Conservation (phyloP, 1,140 invertebrate species). For the Bombus sylvicola region DNA sequence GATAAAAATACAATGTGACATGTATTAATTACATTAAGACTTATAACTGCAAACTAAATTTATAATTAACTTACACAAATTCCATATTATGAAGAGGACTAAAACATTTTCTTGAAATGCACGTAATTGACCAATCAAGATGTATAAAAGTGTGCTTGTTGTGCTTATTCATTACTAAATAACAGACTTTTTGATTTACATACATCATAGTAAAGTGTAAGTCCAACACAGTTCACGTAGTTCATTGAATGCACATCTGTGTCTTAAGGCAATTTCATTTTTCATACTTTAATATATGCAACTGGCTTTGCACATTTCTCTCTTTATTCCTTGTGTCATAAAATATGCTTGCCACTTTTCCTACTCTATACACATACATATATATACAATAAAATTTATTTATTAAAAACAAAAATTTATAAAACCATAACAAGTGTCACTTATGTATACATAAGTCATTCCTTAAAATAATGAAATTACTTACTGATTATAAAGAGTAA, state of each 20-base stretch:
- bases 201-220: constrained; percentile 34
- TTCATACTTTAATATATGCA: constrained; percentile 38
- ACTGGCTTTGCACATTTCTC: constrained; percentile 26
- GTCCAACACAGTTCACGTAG: constrained; percentile 49
- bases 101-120: constrained; percentile 35
- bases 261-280: constrained; percentile 71
- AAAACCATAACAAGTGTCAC: neutral
- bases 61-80: neutral
- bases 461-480: neutral
- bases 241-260: constrained; percentile 51
- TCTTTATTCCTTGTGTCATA: constrained; percentile 26
- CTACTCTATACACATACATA: constrained; percentile 7
- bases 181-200: constrained; percentile 36
- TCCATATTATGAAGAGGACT: neutral
- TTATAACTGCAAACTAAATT: no score
- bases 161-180: constrained; percentile 11
- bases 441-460: constrained; percentile 4
- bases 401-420: constrained; percentile 13
- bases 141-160: constrained; percentile 32
- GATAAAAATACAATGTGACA: neutral
- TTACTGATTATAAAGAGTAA: constrained; percentile 8
- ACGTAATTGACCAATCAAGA: constrained; percentile 23
- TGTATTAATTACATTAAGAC: neutral
- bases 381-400: constrained; percentile 24
- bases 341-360: constrained; percentile 33